phyloP scores from a whole-genome alignment of 2,113 vertebrate species.

The Indicator indicator region DNA sequence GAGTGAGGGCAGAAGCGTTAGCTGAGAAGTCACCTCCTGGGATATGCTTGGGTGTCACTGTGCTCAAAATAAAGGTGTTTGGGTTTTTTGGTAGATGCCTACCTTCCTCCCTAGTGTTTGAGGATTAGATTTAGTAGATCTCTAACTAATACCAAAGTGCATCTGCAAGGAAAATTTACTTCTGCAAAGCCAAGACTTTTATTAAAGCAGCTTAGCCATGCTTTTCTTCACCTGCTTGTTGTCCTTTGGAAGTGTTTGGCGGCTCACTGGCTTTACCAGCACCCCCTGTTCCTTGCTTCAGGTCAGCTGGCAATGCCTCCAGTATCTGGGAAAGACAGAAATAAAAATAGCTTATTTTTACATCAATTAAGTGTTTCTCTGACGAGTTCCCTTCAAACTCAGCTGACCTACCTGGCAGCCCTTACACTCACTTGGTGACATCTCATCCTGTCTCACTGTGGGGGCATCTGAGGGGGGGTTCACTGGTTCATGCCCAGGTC shows the following conservation, averaged over 20 bases:
- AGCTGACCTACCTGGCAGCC: neutral
- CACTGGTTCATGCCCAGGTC: neutral
- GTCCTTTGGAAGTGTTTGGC: slow-evolving; percentile 68
- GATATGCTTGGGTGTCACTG: neutral
- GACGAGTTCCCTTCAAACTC: neutral
- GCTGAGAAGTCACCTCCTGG: neutral
- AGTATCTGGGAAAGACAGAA: slow-evolving; percentile 81
- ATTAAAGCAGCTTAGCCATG: neutral
- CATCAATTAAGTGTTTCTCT: neutral
- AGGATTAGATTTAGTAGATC: neutral
- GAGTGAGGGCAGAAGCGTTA: neutral
- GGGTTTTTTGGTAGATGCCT: neutral
- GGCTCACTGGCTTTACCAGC: slow-evolving; percentile 80
- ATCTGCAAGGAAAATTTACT: neutral
- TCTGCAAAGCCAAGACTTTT: neutral
- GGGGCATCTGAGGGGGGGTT: neutral
- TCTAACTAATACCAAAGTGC: neutral
- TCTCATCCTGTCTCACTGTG: neutral
- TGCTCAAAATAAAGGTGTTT: neutral
- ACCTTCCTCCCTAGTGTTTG: neutral
- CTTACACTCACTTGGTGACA: neutral
- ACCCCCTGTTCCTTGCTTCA: slow-evolving; percentile 86
- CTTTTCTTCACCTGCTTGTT: neutral
- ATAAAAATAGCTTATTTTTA: slow-evolving; percentile 45
- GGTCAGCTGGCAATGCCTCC: slow-evolving; percentile 87